These are phyloP conservation scores for Cantharis rufa DNA, from an alignment of 2,888 invertebrate species.

Conservation along the genomic window DNA sequence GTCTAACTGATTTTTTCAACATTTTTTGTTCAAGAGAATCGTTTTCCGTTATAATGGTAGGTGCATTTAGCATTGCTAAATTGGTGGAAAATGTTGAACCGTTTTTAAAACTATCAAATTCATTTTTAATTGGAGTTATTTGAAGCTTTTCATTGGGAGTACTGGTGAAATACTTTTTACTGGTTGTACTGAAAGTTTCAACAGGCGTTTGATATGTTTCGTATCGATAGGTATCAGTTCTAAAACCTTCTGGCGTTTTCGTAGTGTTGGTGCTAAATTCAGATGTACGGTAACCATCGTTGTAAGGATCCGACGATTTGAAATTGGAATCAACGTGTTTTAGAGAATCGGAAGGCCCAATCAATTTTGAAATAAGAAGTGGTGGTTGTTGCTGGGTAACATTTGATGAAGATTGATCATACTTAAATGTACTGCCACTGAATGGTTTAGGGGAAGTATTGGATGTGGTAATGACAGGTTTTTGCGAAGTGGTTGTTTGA, in stretches of 20 bases:
- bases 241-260: conserved; percentile 53
- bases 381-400: conserved; percentile 1
- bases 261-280: conserved; percentile 50
- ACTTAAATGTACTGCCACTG: conserved; percentile 21
- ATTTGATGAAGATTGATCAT: conserved; percentile 15
- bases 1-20: conserved; percentile 69
- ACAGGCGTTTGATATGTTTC: conserved; percentile 50
- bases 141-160: conserved; percentile 38
- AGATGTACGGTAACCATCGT: conserved; percentile 47
- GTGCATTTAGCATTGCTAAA: conserved; percentile 49
- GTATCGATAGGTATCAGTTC: conserved; percentile 51
- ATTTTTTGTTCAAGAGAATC: conserved; percentile 68
- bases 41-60: conserved; percentile 54
- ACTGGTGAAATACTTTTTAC: conserved; percentile 52
- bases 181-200: conserved; percentile 41
- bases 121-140: conserved; percentile 38
- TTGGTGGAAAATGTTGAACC: conserved; percentile 46
- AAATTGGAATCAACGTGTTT: conserved; percentile 3
- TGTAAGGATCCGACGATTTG: conserved; percentile 11
- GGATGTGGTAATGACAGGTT: conserved; percentile 28
- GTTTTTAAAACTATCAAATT: conserved; percentile 34
- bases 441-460: conserved; percentile 29
- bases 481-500: conserved; percentile 33
- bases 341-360: background rate
- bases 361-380: background rate